Base-by-base conservation (phyloP, 2,113 vertebrate genomes). In the Leuciscus idus region DNA sequence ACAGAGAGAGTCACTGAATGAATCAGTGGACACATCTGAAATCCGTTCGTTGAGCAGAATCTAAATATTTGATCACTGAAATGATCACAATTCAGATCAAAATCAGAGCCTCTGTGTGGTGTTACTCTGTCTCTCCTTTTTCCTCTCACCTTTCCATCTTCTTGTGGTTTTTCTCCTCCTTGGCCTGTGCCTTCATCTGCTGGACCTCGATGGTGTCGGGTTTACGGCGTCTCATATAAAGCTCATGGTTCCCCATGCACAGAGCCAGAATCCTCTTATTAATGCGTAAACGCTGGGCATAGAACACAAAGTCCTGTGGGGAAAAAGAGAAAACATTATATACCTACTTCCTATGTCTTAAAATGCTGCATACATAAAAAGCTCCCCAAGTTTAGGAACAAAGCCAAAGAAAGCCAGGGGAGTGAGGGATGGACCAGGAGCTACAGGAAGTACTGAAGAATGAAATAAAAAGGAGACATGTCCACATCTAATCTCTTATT, bases 161-260 rank as follows among this genome's bases (percentile, higher is more conserved):
- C 85, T 97, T 97, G 93, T 99, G 97, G 86, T 96, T 97, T 91
- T 97, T 99, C 92, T 99, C 98, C 92, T 99, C 98, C 6, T 96
- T 95, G 79, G 98, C 98, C 92, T 99, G 98, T 4, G 98, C 98
- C 92, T 98, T 99, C 98, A 99, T 99, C 95, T 99, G 98, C 90
- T 99, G 98, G 84, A 99, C 98, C 92, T 99, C 98, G 4, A 99
- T 99, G 91, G 97, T 98, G 94, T 99, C 98, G 0, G 98, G 98
- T 91, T 99, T 98, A 89, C 98, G 93, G 87, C 98, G 96, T 61
- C 98, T 95, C 98, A 99, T 99, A 89, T 99, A 99, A 88, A 99
- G 95, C 81, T 99, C 98, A 0, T 99, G 98, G 90, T 99, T 99
- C n/a, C 98, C 98, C 97, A 99, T 99, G 89, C 98, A 99, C 48